Conservation (phyloP, 2,797 vertebrate species). For the Antrozous pallidus region DNA sequence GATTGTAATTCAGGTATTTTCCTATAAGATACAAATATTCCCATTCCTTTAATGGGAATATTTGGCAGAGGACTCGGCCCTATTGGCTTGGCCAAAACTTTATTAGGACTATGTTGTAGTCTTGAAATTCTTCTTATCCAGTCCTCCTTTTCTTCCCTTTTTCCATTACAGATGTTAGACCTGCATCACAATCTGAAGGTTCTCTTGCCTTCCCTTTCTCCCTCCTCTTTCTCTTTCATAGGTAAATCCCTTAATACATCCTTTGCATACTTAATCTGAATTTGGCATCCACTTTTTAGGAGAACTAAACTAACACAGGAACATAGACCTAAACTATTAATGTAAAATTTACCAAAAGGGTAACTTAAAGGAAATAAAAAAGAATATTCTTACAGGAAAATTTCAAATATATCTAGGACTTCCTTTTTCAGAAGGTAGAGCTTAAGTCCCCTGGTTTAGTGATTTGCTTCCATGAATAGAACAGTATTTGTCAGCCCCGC, state of each 20-base stretch:
- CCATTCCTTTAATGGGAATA: not conserved
- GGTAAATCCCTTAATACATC: not conserved
- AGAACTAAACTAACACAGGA: not conserved
- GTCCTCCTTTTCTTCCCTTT: not conserved
- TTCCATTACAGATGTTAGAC: not conserved
- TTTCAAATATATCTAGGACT: not conserved
- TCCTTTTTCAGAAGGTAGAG: not conserved
- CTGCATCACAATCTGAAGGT: not conserved
- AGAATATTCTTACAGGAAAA: not conserved
- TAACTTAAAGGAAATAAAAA: not conserved
- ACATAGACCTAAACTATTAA: not conserved
- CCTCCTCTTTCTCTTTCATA: not conserved
- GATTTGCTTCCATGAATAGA: not conserved
- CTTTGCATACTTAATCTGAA: not conserved
- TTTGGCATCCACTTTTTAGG: not conserved
- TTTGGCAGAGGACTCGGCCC: not conserved
- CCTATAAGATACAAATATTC: not conserved
- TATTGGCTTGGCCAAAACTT: not conserved
- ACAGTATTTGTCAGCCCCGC: not conserved
- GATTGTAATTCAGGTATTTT: not conserved
- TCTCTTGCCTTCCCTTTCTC: not conserved
- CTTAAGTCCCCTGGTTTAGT: not conserved
- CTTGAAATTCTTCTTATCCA: not conserved
- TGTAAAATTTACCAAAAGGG: not conserved
- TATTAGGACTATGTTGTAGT: not conserved